These are phyloP conservation scores for Scophthalmus maximus DNA, from an alignment of 2,113 vertebrate genomes.

Conservation along the genomic window DNA sequence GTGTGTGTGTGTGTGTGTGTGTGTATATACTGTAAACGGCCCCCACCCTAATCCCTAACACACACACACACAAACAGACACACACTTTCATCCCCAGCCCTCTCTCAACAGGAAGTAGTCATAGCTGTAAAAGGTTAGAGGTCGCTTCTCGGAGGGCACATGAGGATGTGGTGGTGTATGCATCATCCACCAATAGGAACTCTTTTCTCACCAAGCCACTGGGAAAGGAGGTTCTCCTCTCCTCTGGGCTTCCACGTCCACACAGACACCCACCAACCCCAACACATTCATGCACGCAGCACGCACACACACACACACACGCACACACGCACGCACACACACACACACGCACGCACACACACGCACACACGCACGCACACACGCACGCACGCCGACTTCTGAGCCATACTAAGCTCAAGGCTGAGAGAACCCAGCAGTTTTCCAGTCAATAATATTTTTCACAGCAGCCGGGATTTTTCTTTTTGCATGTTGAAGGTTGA, in stretches of 20 bases:
- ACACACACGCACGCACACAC: slow-evolving; percentile 5
- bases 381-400: too few relatives aligned
- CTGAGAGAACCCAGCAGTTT: slow-evolving; percentile 32
- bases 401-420: slow-evolving; percentile 26
- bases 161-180: slow-evolving; percentile 59
- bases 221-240: slow-evolving; percentile 56
- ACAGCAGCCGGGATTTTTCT: not conserved
- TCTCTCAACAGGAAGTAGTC: slow-evolving; percentile 63
- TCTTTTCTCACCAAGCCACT: slow-evolving; percentile 48
- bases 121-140: slow-evolving; percentile 46
- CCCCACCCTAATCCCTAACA: not conserved
- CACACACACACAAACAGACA: slow-evolving; percentile 9
- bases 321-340: slow-evolving; percentile 20
- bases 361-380: slow-evolving; percentile 16
- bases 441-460: slow-evolving; percentile 26
- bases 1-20: not conserved
- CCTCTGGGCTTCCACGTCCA: slow-evolving; percentile 34
- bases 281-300: slow-evolving; percentile 19
- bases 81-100: not conserved
- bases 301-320: slow-evolving; percentile 8
- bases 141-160: slow-evolving; percentile 51
- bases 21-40: not conserved
- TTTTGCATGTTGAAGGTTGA: not conserved
- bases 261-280: not conserved
- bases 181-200: slow-evolving; percentile 51